phyloP scores from a whole-genome alignment of 1,140 invertebrate species.

The Elymnias hypermnestra region DNA sequence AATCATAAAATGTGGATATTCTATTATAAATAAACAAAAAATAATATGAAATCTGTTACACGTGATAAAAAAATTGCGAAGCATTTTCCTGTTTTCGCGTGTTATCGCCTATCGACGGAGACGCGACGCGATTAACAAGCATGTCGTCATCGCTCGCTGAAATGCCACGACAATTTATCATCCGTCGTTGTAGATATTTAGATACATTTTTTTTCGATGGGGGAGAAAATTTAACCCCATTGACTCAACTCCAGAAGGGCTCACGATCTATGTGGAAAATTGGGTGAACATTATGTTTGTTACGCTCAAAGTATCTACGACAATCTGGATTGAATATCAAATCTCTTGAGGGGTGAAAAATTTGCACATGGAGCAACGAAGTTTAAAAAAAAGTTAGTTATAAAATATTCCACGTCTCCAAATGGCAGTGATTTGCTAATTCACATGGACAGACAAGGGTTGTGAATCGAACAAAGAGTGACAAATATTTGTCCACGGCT shows the following conservation, averaged over 20 bases:
- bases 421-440: conserved; percentile 5
- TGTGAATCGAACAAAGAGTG: conserved; percentile 34
- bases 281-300: conserved; percentile 17
- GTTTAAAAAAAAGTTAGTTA: too few relatives aligned
- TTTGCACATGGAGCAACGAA: neutral
- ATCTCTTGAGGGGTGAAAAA: neutral
- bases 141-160: conserved; percentile 44
- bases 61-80: too few relatives aligned
- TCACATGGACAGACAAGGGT: conserved; percentile 11
- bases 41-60: too few relatives aligned
- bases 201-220: conserved; percentile 28
- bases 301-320: conserved; percentile 8
- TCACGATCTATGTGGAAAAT: conserved; percentile 15
- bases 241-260: conserved; percentile 14
- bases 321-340: conserved; percentile 7
- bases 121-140: conserved; percentile 51
- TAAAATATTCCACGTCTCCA: conserved; percentile 4
- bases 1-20: too few relatives aligned
- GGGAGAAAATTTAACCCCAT: conserved; percentile 23
- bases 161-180: conserved; percentile 64
- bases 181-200: conserved; percentile 29
- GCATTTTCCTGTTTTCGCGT: conserved; percentile 57
- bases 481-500: conserved; percentile 49
- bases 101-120: conserved; percentile 56
- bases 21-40: too few relatives aligned